These are phyloP conservation scores for Cottoperca gobio DNA, from an alignment of 2,797 vertebrate genomes.

Conservation along the genomic window DNA sequence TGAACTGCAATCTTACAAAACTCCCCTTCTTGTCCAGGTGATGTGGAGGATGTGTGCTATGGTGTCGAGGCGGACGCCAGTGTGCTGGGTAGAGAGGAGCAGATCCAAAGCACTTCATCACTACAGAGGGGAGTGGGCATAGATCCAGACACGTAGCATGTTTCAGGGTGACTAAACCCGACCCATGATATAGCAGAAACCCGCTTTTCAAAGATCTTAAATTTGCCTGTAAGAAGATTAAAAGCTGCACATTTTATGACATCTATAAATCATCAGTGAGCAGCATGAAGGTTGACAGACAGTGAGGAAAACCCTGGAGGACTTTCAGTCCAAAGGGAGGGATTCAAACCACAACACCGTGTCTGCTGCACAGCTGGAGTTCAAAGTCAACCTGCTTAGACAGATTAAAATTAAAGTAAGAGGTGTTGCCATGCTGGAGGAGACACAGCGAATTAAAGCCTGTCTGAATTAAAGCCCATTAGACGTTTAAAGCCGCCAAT, in stretches of 20 bases:
- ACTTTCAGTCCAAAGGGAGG: constrained; percentile 14
- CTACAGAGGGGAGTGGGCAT: too few relatives aligned
- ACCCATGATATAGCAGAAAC: neutral
- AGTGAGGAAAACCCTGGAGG: neutral
- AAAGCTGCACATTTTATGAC: constrained; percentile 24
- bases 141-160: too few relatives aligned
- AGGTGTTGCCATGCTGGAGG: constrained; percentile 17
- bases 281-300: constrained; percentile 30
- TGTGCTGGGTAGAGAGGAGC: too few relatives aligned
- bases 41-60: too few relatives aligned
- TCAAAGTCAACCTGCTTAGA: constrained; percentile 49
- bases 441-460: neutral
- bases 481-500: neutral
- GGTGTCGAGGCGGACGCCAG: too few relatives aligned
- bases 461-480: constrained; percentile 16
- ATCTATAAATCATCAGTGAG: constrained; percentile 13
- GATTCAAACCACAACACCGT: constrained; percentile 3
- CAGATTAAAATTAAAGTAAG: constrained; percentile 53
- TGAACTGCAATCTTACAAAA: too few relatives aligned
- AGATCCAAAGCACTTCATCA: too few relatives aligned
- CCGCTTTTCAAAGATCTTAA: neutral
- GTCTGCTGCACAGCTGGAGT: constrained; percentile 27
- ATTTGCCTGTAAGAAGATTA: constrained; percentile 33
- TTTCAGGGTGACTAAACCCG: neutral
- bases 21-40: too few relatives aligned